Evolutionary conservation across 2,797 vertebrate species (phyloP).

Genomic region (Telmatherina bonti): DNA sequence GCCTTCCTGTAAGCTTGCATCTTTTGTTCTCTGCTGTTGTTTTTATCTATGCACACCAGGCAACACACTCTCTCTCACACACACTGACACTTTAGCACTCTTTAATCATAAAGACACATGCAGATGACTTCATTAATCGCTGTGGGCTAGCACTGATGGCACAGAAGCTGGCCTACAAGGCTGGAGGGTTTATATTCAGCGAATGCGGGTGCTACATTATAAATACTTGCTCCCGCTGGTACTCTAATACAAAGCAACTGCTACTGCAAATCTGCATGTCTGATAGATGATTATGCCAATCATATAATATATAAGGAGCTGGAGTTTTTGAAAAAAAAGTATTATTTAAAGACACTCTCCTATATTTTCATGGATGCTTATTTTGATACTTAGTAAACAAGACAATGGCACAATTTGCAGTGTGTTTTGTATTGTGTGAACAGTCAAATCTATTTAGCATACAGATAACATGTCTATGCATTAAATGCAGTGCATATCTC

Average conservation of each 20-base stretch:
- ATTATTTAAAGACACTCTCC: slow-evolving; percentile 37
- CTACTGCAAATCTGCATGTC: slow-evolving; percentile 61
- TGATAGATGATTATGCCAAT: slow-evolving; percentile 61
- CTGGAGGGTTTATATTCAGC: slow-evolving; percentile 57
- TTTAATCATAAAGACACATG: slow-evolving; percentile 77
- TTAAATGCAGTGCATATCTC: neutral
- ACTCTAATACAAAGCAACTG: slow-evolving; percentile 58
- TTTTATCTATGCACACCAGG: slow-evolving; percentile 50
- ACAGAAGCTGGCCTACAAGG: slow-evolving; percentile 54
- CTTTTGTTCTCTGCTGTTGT: slow-evolving; percentile 63
- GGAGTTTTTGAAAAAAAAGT: slow-evolving; percentile 49
- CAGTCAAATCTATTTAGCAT: neutral
- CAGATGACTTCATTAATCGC: slow-evolving; percentile 78
- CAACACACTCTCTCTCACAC: slow-evolving; percentile 24
- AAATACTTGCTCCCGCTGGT: slow-evolving; percentile 62
- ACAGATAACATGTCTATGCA: neutral
- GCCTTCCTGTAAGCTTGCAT: slow-evolving; percentile 27
- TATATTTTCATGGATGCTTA: slow-evolving; percentile 20
- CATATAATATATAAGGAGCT: slow-evolving; percentile 41
- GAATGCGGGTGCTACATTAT: slow-evolving; percentile 53
- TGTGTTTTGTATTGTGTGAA: slow-evolving; percentile 28
- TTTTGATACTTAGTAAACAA: slow-evolving; percentile 38
- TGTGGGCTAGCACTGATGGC: slow-evolving; percentile 67
- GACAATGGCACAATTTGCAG: slow-evolving; percentile 12
- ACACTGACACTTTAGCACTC: slow-evolving; percentile 38